Percentiles rank a stretch among this genome's conserved stretches.
These are phyloP conservation scores for Galleria mellonella DNA, from an alignment of 1,140 invertebrate genomes.

Conservation along the genomic window DNA sequence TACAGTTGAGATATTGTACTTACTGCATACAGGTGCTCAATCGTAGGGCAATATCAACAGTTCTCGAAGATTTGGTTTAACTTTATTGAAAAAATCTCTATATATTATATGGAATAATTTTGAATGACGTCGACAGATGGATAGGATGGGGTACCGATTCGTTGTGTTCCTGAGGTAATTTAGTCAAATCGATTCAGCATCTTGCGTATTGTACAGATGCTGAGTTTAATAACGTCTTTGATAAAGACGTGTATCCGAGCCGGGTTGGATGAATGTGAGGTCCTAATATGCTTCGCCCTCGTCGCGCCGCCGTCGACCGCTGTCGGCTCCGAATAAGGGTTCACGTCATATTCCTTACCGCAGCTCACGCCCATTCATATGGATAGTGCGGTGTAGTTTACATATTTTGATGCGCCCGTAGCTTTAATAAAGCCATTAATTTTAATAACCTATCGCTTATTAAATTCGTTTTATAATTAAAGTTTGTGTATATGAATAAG, in stretches of 20 bases:
- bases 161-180: slow-evolving; percentile 19
- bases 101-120: slow-evolving; percentile 6
- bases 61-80: no score
- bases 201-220: slow-evolving; percentile 32
- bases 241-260: slow-evolving; percentile 47
- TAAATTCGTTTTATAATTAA: slow-evolving; percentile 8
- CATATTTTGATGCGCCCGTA: slow-evolving; percentile 37
- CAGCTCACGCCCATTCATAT: slow-evolving; percentile 42
- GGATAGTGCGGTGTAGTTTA: slow-evolving; percentile 48
- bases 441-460: slow-evolving; percentile 29
- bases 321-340: slow-evolving; percentile 48
- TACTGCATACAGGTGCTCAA: slow-evolving; percentile 12
- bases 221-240: slow-evolving; percentile 54
- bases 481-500: no score
- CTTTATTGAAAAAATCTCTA: neutral
- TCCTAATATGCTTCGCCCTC: slow-evolving; percentile 43
- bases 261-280: slow-evolving; percentile 39
- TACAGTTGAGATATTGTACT: slow-evolving; percentile 17
- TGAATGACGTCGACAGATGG: slow-evolving; percentile 1
- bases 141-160: slow-evolving; percentile 3
- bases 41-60: neutral
- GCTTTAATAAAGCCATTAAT: slow-evolving; percentile 47
- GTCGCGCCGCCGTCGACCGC: slow-evolving; percentile 36
- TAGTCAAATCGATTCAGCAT: slow-evolving; percentile 30
- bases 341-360: slow-evolving; percentile 42